Evolutionary conservation across 2,888 invertebrate species (phyloP), one percentile per base, ranked within the genome.

Genomic region (Coecobrya sp.): DNA sequence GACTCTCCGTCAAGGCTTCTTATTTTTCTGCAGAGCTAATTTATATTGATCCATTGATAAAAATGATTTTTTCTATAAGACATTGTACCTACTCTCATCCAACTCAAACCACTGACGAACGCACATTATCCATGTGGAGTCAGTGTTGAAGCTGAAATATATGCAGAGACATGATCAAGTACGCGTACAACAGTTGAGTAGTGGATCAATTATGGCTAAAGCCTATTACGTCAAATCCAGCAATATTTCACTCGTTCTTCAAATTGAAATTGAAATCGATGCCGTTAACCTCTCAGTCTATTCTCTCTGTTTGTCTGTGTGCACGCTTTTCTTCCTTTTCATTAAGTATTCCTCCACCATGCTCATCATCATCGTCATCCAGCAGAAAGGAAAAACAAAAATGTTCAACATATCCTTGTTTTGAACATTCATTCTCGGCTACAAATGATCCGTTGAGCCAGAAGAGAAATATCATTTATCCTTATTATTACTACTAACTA

Each of bases 401-500:
- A 42, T 42, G 11, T 4, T 19, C 45, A 4, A 42, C 13, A n/a
- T 10, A 25, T 10, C 4, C 19, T 76, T 45, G 76, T 76, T 76
- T 45, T 25, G 22, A 45, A 19, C 76, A 27, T 45, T 8, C 52
- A 25, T 27, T 27, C 79, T 3, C n/a, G 7, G 11, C 55, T 81
- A 65, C 19, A 85, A 85, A 85, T 85, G 85, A 85, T 36, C 85
- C 81, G 68, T 59, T 89, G 27, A 79, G 62, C 52, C 68, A 89
- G 27, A 84, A 55, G 22, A 81, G 52, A 62, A 13, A 81, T 30
- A 68, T n/a, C 30, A 68, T 68, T 68, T 68, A 68, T 68, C 65
- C 65, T 68, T 27, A 30, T 68, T 62, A 62, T 25, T 30, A 30
- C 30, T 68, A 65, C 11, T 10, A 25, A 36, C 55, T 19, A 62